Percentiles rank a stretch among this genome's conserved stretches.
Conservation (phyloP, 23 tunicate genomes). For the Styela plicata region DNA sequence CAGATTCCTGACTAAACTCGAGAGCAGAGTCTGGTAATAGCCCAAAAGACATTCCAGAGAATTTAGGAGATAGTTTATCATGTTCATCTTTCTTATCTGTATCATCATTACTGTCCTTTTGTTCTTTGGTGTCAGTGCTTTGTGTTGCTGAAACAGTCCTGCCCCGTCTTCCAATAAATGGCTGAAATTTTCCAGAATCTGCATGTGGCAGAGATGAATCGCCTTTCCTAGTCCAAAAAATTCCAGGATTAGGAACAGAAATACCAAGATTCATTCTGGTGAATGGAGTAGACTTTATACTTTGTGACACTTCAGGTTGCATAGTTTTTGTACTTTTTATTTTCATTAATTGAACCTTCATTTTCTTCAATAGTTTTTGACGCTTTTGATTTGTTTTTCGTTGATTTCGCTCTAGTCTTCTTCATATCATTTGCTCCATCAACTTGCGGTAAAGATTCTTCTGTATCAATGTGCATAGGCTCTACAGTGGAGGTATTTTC, state of each 20-base stretch:
- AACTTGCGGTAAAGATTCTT: slow-evolving; percentile 17
- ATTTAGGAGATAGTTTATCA: neutral
- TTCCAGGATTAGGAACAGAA: too few species aligned
- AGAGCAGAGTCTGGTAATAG: slow-evolving; percentile 10
- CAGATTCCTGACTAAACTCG: neutral
- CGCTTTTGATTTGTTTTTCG: too few species aligned
- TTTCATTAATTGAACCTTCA: too few species aligned
- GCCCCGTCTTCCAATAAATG: neutral
- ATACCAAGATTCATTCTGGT: too few species aligned
- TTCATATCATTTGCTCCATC: slow-evolving; percentile 32
- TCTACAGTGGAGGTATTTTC: neutral
- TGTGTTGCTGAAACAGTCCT: neutral
- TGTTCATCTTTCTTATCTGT: neutral
- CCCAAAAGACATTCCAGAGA: neutral
- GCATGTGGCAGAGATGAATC: neutral
- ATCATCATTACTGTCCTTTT: neutral
- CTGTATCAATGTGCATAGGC: neutral
- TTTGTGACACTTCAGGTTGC: neutral
- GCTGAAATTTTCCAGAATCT: neutral
- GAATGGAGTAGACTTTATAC: neutral
- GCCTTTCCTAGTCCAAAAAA: neutral
- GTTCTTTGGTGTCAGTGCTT: neutral
- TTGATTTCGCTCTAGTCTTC: neutral
- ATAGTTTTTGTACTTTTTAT: too few species aligned
- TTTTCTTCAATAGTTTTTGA: too few species aligned